These are phyloP conservation scores for Misgurnus mizolepis DNA, from an alignment of 2,113 vertebrate genomes.

Conservation along the genomic window DNA sequence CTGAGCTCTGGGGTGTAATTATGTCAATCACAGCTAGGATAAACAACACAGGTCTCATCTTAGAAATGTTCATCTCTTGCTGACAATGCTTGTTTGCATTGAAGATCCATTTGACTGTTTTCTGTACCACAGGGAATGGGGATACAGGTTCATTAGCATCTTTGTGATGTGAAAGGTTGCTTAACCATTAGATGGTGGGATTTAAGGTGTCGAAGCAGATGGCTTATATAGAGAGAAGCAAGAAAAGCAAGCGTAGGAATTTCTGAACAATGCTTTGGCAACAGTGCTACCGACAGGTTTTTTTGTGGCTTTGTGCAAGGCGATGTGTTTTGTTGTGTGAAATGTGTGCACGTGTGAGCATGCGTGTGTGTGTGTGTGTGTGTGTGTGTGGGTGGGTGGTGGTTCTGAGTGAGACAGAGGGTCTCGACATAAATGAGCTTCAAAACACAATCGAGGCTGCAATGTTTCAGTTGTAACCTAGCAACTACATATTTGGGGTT, in stretches of 20 bases:
- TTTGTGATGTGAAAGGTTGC: constrained; percentile 50
- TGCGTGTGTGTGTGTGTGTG: constrained; percentile 31
- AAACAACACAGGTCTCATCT: constrained; percentile 65
- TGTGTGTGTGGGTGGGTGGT: background rate
- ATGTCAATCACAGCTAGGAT: constrained; percentile 63
- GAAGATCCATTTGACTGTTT: constrained; percentile 53
- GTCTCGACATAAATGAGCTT: constrained; percentile 39
- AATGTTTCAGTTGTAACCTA: constrained; percentile 50
- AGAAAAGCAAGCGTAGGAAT: constrained; percentile 47
- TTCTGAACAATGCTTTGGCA: constrained; percentile 36
- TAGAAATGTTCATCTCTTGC: constrained; percentile 58
- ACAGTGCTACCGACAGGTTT: background rate
- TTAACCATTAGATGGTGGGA: constrained; percentile 44
- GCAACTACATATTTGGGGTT: constrained; percentile 53
- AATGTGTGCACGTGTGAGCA: background rate
- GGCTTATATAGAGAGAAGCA: constrained; percentile 55
- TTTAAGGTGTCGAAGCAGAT: constrained; percentile 62
- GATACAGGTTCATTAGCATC: constrained; percentile 54
- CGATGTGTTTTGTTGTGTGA: constrained; percentile 11
- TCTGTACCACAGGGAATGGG: constrained; percentile 50
- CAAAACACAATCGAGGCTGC: constrained; percentile 26
- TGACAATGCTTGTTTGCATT: constrained; percentile 58
- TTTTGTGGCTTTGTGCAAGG: constrained; percentile 12
- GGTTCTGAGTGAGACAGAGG: constrained; percentile 5
- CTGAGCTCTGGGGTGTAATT: constrained; percentile 65